Evolutionary conservation across 2,113 vertebrate species (phyloP).

Genomic region (Corydoras sp.): DNA sequence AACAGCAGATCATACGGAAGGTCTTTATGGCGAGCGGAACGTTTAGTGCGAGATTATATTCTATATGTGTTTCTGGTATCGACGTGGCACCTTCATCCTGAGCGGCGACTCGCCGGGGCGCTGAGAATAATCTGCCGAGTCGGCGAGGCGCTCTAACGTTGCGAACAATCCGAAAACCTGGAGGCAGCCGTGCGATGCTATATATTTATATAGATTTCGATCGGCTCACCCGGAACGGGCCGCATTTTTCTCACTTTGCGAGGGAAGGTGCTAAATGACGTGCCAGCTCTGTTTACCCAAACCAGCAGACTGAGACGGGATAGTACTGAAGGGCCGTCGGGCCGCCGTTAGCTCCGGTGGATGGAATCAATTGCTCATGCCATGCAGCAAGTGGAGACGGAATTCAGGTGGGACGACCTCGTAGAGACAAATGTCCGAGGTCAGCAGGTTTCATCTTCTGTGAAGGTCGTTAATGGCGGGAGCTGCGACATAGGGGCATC

Average conservation of each 20-base stretch:
- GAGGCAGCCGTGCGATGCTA: constrained; percentile 24
- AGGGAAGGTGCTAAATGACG: constrained; percentile 7
- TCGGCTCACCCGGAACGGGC: neutral
- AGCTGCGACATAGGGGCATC: too few species aligned
- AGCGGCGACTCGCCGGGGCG: constrained; percentile 5
- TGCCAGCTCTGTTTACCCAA: constrained; percentile 15
- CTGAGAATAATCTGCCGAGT: constrained; percentile 22
- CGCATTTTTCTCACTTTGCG: constrained; percentile 17
- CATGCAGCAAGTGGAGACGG: neutral
- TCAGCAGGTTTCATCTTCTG: too few species aligned
- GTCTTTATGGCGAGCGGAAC: too few species aligned
- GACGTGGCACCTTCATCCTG: constrained; percentile 9
- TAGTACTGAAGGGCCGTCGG: neutral
- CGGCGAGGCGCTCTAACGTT: neutral
- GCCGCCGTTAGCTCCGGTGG: neutral
- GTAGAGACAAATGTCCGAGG: too few species aligned
- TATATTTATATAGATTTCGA: neutral
- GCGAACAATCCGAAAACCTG: constrained; percentile 7
- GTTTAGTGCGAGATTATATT: neutral
- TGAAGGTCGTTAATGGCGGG: too few species aligned
- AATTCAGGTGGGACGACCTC: too few species aligned
- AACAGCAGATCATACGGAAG: too few species aligned
- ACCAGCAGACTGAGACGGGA: constrained; percentile 1
- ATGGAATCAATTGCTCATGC: constrained; percentile 1
- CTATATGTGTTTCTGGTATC: too few species aligned